A percentile compares a stretch with the other conserved stretches of the same genome.
phyloP scores from a whole-genome alignment of 2,797 vertebrate genomes.

The Columba guinea region DNA sequence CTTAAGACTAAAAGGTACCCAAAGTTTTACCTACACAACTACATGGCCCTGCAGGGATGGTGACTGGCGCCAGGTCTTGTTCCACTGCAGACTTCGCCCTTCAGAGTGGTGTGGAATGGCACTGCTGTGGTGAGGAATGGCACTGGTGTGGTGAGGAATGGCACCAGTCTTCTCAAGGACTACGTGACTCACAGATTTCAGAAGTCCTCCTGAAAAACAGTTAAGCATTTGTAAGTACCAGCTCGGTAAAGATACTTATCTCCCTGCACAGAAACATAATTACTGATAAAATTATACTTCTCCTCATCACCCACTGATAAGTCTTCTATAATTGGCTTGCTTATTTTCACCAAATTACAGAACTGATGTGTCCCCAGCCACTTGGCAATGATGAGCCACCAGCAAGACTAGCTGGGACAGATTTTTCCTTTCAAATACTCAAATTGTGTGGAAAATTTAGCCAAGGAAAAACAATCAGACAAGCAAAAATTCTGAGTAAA shows the following conservation, averaged over 20 bases:
- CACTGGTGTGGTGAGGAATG: neutral
- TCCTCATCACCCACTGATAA: neutral
- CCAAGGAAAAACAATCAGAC: neutral
- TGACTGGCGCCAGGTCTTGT: neutral
- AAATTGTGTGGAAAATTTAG: constrained; percentile 32
- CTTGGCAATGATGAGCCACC: neutral
- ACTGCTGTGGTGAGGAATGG: no score
- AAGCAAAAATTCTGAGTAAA: neutral
- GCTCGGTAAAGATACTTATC: neutral
- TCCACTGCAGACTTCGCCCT: neutral
- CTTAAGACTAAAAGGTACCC: neutral
- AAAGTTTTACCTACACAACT: neutral
- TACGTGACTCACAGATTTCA: neutral
- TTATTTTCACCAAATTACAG: constrained; percentile 29
- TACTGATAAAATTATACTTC: neutral
- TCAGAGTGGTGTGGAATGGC: rapidly evolving
- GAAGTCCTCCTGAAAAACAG: neutral
- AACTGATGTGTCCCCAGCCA: neutral
- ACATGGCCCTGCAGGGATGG: neutral
- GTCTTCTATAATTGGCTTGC: neutral
- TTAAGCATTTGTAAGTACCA: neutral
- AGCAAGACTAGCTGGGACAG: neutral
- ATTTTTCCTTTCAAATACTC: neutral
- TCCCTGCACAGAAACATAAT: neutral
- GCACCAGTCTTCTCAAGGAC: neutral